Conservation (phyloP, 1,140 invertebrate species). For the Sarcophaga peregrina region DNA sequence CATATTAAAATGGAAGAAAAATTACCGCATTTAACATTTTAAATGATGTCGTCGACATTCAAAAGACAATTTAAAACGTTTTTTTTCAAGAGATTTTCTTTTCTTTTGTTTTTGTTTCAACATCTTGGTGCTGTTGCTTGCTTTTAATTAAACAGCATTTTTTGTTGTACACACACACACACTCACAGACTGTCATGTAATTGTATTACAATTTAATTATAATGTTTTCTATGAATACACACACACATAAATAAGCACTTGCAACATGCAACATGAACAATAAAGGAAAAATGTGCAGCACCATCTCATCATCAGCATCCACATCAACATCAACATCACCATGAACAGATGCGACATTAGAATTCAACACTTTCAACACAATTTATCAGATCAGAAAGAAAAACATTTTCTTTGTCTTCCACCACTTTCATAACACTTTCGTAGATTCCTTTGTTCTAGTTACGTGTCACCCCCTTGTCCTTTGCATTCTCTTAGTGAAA, state of each 20-base stretch:
- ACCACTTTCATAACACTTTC: no score
- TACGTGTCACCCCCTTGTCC: no score
- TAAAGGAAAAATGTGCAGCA: neutral
- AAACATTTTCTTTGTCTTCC: neutral
- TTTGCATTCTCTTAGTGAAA: neutral
- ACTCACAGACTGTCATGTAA: neutral
- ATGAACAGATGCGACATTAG: constrained; percentile 23
- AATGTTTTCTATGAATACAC: neutral
- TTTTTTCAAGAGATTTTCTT: neutral
- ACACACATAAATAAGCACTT: neutral
- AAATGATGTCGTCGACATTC: constrained; percentile 10
- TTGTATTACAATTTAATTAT: constrained; percentile 25
- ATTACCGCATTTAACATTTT: constrained; percentile 11
- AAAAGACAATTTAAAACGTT: neutral
- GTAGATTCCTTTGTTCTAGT: no score
- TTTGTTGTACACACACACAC: neutral
- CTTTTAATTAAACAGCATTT: neutral
- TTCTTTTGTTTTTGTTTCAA: no score
- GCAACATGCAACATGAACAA: neutral
- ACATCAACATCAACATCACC: neutral
- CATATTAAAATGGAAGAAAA: constrained; percentile 19
- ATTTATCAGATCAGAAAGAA: neutral
- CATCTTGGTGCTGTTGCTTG: neutral
- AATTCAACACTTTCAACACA: neutral
- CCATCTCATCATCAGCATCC: neutral